These are phyloP conservation scores for Protobothrops flavoviridis DNA, from an alignment of 2,113 vertebrate species.

Conservation along the genomic window DNA sequence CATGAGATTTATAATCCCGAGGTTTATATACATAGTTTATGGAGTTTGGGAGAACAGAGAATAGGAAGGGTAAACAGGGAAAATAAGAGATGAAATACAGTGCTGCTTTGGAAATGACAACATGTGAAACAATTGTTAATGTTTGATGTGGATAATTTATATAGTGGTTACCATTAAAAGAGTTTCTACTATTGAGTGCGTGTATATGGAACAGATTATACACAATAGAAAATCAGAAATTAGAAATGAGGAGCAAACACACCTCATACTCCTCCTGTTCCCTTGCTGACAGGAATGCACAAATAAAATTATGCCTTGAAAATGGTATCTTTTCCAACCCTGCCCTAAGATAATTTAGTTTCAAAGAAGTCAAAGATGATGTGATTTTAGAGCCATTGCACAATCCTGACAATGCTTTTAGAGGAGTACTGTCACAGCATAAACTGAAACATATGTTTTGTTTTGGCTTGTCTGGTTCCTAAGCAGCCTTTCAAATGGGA, in stretches of 20 bases:
- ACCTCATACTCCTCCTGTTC: conserved; percentile 3
- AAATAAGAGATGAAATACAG: not conserved
- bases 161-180: not conserved
- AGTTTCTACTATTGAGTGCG: not conserved
- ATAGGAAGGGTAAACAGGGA: not conserved
- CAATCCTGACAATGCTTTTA: conserved; percentile 29
- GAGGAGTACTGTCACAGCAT: not conserved
- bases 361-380: conserved; percentile 22
- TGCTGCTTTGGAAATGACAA: not conserved
- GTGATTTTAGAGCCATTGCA: conserved; percentile 24
- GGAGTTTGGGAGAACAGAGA: not conserved
- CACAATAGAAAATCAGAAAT: not conserved
- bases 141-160: not conserved
- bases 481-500: not conserved
- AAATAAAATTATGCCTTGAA: conserved; percentile 10
- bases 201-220: not conserved
- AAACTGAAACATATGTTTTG: not conserved
- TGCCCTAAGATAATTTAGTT: not conserved
- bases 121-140: not conserved
- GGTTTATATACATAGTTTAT: not conserved
- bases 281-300: not conserved
- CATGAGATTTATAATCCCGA: not conserved
- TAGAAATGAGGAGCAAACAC: not conserved
- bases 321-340: conserved; percentile 12
- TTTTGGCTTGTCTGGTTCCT: not conserved